A percentile compares a stretch with the other conserved stretches of the same genome.
Conservation (phyloP, 2,888 invertebrate species). For the Mycalesis mineus region DNA sequence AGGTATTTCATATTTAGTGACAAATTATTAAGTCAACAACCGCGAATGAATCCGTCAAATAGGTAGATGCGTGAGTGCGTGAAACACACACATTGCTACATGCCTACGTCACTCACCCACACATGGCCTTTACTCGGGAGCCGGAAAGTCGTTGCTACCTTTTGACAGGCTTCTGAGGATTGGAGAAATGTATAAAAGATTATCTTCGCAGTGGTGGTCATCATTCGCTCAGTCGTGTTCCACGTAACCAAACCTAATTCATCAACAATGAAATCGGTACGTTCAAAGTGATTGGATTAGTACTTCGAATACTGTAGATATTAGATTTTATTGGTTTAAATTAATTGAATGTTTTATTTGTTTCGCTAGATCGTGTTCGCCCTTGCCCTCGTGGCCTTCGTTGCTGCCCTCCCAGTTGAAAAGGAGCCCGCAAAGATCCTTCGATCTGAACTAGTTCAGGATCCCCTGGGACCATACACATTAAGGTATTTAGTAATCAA, state of each 20-base stretch:
- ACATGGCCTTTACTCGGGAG: not conserved
- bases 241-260: constrained; percentile 41
- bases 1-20: constrained; percentile 43
- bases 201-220: constrained; percentile 45
- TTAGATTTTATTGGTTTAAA: not conserved
- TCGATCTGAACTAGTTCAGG: constrained; percentile 41
- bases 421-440: constrained; percentile 41
- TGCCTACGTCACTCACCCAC: constrained; percentile 10
- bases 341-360: constrained; percentile 16
- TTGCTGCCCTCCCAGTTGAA: constrained; percentile 43
- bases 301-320: not conserved
- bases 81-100: constrained; percentile 32
- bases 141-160: constrained; percentile 18
- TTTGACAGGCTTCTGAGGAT: constrained; percentile 28
- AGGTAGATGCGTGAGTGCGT: constrained; percentile 32
- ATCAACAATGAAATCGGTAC: constrained; percentile 18
- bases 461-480: constrained; percentile 50
- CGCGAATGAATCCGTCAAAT: constrained; percentile 44
- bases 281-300: not conserved
- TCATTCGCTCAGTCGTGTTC: constrained; percentile 62
- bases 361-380: constrained; percentile 44
- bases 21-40: constrained; percentile 51
- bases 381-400: constrained; percentile 55
- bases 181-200: constrained; percentile 69
- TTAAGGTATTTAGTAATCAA: constrained; percentile 40